Percentiles rank a stretch among this genome's conserved stretches.
Evolutionary conservation across 2,797 vertebrate species (phyloP).

Genomic region (Rhinophrynus dorsalis): DNA sequence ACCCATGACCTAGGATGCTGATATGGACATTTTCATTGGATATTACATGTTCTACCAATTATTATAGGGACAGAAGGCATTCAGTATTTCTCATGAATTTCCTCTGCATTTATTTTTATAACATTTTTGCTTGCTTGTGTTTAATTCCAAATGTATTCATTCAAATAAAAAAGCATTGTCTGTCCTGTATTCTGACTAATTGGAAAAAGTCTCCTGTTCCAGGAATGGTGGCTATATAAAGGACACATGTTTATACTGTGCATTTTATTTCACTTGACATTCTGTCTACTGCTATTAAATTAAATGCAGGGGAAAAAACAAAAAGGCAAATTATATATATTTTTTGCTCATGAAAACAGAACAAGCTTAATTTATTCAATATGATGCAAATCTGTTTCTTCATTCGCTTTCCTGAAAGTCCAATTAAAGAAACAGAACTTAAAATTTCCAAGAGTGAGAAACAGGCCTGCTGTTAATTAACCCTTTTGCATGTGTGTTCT

Average conservation of each 20-base stretch:
- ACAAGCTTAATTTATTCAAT: too few relatives aligned
- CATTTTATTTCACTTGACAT: background rate
- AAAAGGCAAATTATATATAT: background rate
- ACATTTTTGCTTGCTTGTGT: background rate
- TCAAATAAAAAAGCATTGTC: background rate
- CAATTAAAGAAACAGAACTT: too few relatives aligned
- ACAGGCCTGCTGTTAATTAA: too few relatives aligned
- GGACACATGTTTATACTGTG: background rate
- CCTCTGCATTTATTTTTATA: background rate
- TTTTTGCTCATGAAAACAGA: too few relatives aligned
- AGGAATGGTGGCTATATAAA: background rate
- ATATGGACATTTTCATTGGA: background rate
- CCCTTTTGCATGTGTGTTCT: too few relatives aligned
- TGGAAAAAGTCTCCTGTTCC: background rate
- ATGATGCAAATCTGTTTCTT: too few relatives aligned
- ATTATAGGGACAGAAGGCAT: background rate
- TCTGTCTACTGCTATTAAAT: background rate
- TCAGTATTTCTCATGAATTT: background rate
- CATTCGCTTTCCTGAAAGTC: too few relatives aligned
- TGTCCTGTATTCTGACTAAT: background rate
- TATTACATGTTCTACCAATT: background rate
- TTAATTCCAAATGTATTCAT: background rate
- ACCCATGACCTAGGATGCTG: background rate
- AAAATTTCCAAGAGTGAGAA: too few relatives aligned
- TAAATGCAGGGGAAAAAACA: background rate